Conservation (phyloP, 35 echinoderm and acorn worm species). For the Patiria miniata region DNA sequence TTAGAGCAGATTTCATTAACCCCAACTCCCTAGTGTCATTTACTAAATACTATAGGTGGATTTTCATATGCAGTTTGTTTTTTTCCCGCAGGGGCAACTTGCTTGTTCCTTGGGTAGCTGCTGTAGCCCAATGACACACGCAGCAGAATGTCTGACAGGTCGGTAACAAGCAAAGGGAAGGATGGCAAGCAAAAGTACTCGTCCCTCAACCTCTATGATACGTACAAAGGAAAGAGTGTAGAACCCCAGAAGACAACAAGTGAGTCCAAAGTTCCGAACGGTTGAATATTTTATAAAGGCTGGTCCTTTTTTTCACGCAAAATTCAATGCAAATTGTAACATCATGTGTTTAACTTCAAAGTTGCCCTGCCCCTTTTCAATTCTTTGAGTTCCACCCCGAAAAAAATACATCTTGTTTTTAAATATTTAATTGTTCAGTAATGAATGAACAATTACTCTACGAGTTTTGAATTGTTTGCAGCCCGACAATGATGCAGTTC, state of each 20-base stretch:
- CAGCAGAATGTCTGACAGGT: slow-evolving; percentile 96
- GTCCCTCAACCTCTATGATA: slow-evolving; percentile 93
- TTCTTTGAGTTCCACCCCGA: background rate
- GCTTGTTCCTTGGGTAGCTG: slow-evolving; percentile 53
- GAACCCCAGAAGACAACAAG: slow-evolving; percentile 90
- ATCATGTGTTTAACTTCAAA: background rate
- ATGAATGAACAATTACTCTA: no score
- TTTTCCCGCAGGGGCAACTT: slow-evolving; percentile 52
- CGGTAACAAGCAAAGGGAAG: slow-evolving; percentile 90
- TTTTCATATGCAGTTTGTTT: background rate
- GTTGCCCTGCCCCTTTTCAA: background rate
- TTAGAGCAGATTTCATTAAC: no score
- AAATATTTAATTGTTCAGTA: no score
- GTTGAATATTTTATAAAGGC: no score
- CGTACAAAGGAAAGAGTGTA: slow-evolving; percentile 96
- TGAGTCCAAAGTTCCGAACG: slow-evolving; percentile 35
- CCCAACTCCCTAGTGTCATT: no score
- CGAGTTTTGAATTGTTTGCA: no score
- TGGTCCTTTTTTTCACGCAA: no score
- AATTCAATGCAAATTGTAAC: no score
- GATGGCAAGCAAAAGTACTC: slow-evolving; percentile 99
- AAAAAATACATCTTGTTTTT: no score
- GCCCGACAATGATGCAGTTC: no score
- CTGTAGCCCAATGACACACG: slow-evolving; percentile 83
- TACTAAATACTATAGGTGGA: no score